A percentile compares a stretch with the other conserved stretches of the same genome.
Evolutionary conservation across 2,888 invertebrate genomes (phyloP).

Genomic region (Odontocerum albicorne): DNA sequence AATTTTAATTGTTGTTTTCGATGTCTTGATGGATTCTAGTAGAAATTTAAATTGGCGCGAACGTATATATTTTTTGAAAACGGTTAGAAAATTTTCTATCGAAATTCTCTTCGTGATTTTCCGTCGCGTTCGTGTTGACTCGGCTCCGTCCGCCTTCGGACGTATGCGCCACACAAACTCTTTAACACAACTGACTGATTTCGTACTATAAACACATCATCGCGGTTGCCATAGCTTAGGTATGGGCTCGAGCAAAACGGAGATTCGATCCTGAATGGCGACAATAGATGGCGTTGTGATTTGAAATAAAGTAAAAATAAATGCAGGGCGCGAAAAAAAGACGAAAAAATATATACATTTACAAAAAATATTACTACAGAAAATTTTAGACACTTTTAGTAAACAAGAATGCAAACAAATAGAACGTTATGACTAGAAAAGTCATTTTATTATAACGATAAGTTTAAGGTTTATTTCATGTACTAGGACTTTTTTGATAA

Average conservation of each 20-base stretch:
- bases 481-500: no score
- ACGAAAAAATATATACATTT: not conserved
- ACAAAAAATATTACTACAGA: not conserved
- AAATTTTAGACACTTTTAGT: no score
- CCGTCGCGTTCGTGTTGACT: slow-evolving; percentile 23
- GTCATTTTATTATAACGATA: no score
- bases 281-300: slow-evolving; percentile 19
- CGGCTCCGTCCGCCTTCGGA: slow-evolving; percentile 35
- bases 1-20: no score
- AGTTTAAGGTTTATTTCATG: no score
- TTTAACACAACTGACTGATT: slow-evolving; percentile 59
- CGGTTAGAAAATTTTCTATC: no score
- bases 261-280: slow-evolving; percentile 15
- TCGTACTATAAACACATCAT: slow-evolving; percentile 45
- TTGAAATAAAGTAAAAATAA: slow-evolving; percentile 21
- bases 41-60: no score
- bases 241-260: slow-evolving; percentile 10
- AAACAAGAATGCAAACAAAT: no score
- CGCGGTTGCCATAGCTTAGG: slow-evolving; percentile 26
- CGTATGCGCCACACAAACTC: slow-evolving; percentile 60
- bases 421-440: no score
- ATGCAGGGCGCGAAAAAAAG: not conserved
- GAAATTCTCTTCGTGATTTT: slow-evolving; percentile 14
- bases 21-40: no score
- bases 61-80: no score